Base-by-base conservation (phyloP, 2,797 vertebrate genomes). In the Eutrigla gurnardus region DNA sequence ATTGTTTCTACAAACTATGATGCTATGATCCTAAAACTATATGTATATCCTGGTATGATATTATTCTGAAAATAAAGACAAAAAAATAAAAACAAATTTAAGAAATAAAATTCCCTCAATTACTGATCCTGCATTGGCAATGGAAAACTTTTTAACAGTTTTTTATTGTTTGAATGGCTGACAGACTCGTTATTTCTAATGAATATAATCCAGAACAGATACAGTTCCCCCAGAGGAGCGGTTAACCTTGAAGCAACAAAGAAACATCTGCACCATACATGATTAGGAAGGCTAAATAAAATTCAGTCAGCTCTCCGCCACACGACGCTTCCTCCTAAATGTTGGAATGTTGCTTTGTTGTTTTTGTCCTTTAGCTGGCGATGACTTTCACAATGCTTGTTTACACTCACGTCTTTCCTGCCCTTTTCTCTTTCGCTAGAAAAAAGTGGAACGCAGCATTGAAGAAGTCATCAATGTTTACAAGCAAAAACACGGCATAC, bases 361-460 rank as follows among this genome's bases (percentile, higher is more conserved):
- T 13, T 52, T n/a, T 11, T 33, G 3, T 40, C 54, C 10, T 60
- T 42, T 3, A 50, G 25, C 57, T 32, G 8, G n/a, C 0, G 2
- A 8, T 45, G 4, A 50, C 18, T 17, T 46, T 57, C 13, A 7
- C 18, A 25, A 33, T 66, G 40, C 43, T 33, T 5, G 3, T 71
- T 75, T 33, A 64, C 17, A 14, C 37, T 32, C 8, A 35, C 15
- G 7, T 77, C 11, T 61, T 68, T 70, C 13, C 59, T 59, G 25
- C 32, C 32, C 25, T 69, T 10, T 89, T 59, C 60, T 75, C 67
- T 71, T 40, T 33, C 5, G 64, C 49, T 64, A 99, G 98, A 96
- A 92, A 93, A 98, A 95, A 90, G 97, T 99, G 73, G 98, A 99
- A 81, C 88, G 83, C 71, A 95, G 91, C 46, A 96, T 99, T 70